Percentiles rank a stretch among this genome's conserved stretches.
Evolutionary conservation across 2,113 vertebrate species (phyloP).

Genomic region (Xenopus laevis): DNA sequence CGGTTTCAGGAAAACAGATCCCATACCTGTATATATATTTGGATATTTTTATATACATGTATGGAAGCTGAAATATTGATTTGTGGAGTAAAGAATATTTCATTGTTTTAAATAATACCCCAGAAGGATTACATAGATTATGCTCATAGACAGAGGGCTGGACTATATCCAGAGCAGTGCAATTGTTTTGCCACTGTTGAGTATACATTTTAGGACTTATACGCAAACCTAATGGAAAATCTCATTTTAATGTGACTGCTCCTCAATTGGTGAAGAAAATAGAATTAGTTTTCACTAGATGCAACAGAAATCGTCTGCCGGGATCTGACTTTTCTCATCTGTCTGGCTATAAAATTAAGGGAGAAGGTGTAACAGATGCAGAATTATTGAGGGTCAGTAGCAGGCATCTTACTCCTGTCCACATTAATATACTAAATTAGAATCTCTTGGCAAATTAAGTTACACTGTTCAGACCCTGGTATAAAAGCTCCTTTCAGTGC

Average conservation of each 20-base stretch:
- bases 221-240: slow-evolving; percentile 27
- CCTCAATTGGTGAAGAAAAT: slow-evolving; percentile 30
- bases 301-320: slow-evolving; percentile 22
- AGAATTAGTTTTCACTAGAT: slow-evolving; percentile 32
- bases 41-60: too few species aligned
- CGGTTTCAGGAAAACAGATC: too few species aligned
- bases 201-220: slow-evolving; percentile 5
- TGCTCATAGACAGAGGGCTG: too few species aligned
- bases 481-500: background rate
- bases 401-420: slow-evolving; percentile 33
- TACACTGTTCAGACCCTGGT: slow-evolving; percentile 10
- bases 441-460: slow-evolving; percentile 23
- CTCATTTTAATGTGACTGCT: slow-evolving; percentile 24
- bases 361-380: slow-evolving; percentile 33
- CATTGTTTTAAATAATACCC: too few species aligned
- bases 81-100: too few species aligned
- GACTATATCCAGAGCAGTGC: too few species aligned
- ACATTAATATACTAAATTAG: slow-evolving; percentile 28
- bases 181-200: too few species aligned
- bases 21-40: too few species aligned
- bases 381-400: slow-evolving; percentile 28
- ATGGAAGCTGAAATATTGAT: too few species aligned
- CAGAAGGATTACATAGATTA: too few species aligned
- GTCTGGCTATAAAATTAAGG: slow-evolving; percentile 37
- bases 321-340: slow-evolving; percentile 30